These are phyloP conservation scores for Chymomyza procnemis DNA, from an alignment of 2,888 invertebrate genomes.

Conservation along the genomic window DNA sequence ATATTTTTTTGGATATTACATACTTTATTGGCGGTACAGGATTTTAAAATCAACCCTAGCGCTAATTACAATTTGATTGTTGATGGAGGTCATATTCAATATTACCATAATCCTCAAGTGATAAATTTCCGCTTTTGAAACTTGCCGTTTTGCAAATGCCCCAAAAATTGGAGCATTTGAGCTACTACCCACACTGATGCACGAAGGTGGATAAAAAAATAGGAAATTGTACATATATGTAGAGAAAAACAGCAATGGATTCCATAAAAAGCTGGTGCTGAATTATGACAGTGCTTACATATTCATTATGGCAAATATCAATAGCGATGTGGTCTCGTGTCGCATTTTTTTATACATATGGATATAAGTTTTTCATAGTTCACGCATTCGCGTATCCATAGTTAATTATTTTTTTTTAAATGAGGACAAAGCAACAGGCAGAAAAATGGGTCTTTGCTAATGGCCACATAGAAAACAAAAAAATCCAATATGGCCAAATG, in stretches of 20 bases:
- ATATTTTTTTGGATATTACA: no score
- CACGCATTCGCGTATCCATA: constrained; percentile 52
- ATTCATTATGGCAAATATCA: constrained; percentile 50
- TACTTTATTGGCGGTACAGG: no score
- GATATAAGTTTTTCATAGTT: background rate
- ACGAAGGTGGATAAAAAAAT: background rate
- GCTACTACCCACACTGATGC: constrained; percentile 12
- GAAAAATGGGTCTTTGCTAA: constrained; percentile 11
- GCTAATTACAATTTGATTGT: constrained; percentile 57
- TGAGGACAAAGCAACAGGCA: constrained; percentile 55
- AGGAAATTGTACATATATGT: background rate
- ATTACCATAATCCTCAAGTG: background rate
- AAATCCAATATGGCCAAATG: constrained; percentile 60
- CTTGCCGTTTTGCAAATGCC: background rate
- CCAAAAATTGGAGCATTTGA: constrained; percentile 10
- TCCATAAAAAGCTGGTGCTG: constrained; percentile 15
- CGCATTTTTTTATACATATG: background rate
- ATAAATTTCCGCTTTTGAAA: background rate
- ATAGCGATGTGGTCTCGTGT: constrained; percentile 19
- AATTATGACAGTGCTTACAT: constrained; percentile 39
- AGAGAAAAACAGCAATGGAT: background rate
- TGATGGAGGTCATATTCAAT: constrained; percentile 13
- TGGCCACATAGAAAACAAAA: constrained; percentile 56
- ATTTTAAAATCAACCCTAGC: constrained; percentile 22
- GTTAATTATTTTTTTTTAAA: constrained; percentile 59